phyloP scores from a whole-genome alignment of 2,888 invertebrate genomes.

The Drosophila meridionalis region DNA sequence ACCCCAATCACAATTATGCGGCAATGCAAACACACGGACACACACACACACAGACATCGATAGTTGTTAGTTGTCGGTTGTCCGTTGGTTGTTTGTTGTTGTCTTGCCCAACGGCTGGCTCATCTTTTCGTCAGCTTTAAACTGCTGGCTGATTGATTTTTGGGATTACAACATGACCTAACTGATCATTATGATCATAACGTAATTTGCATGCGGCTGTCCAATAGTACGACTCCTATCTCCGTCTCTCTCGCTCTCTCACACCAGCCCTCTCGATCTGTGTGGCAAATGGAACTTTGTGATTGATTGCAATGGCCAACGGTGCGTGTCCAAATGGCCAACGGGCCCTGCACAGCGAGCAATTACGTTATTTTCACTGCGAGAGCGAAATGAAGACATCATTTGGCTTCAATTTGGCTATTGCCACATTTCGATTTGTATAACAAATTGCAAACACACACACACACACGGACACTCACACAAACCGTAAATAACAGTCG shows the following conservation, averaged over 20 bases:
- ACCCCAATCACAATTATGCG: slow-evolving; percentile 50
- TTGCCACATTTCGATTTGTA: slow-evolving; percentile 74
- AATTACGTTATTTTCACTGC: slow-evolving; percentile 71
- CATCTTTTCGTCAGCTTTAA: slow-evolving; percentile 52
- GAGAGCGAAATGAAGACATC: slow-evolving; percentile 78
- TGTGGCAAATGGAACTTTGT: slow-evolving; percentile 59
- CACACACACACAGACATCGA: slow-evolving; percentile 23
- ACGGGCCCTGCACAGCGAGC: slow-evolving; percentile 48
- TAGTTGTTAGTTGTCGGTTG: slow-evolving; percentile 21
- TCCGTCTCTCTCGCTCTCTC: neutral
- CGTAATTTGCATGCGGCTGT: slow-evolving; percentile 68
- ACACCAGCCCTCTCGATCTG: neutral
- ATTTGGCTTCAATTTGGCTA: slow-evolving; percentile 71
- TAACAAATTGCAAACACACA: slow-evolving; percentile 62
- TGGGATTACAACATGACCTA: slow-evolving; percentile 65
- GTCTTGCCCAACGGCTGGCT: slow-evolving; percentile 46
- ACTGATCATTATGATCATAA: slow-evolving; percentile 72
- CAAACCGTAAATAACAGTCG: slow-evolving; percentile 26
- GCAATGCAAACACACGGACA: slow-evolving; percentile 48
- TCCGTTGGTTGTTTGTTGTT: slow-evolving; percentile 20
- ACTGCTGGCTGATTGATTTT: slow-evolving; percentile 55
- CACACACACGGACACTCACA: neutral
- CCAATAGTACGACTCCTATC: slow-evolving; percentile 8
- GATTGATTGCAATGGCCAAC: slow-evolving; percentile 73
- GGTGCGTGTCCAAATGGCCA: slow-evolving; percentile 71